A percentile compares a stretch with the other conserved stretches of the same genome.
phyloP scores from a whole-genome alignment of 2,797 vertebrate species.

The Tamandua tetradactyla region DNA sequence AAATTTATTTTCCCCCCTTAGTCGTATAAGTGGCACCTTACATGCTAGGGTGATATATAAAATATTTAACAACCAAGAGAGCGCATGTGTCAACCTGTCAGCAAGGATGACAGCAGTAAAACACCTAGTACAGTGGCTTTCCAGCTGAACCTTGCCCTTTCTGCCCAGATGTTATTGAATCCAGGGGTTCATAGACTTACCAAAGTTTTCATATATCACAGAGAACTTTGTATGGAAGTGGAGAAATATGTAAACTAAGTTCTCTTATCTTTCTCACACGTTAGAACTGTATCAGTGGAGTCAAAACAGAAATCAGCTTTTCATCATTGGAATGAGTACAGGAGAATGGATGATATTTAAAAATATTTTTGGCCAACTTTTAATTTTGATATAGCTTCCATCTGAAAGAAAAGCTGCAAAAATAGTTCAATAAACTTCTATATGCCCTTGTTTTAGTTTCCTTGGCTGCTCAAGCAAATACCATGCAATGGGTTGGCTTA shows the following conservation, averaged over 20 bases:
- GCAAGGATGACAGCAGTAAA: accelerated
- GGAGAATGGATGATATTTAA: not conserved
- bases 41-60: not conserved
- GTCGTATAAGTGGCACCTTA: not conserved
- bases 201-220: not conserved
- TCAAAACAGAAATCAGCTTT: not conserved
- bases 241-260: not conserved
- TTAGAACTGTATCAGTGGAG: not conserved
- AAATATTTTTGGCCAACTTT: not conserved
- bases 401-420: not conserved
- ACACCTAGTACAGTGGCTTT: accelerated
- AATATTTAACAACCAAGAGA: not conserved
- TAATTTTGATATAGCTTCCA: not conserved
- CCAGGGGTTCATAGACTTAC: accelerated
- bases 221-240: too few relatives aligned
- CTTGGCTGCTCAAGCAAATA: too few relatives aligned
- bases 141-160: not conserved
- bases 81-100: not conserved
- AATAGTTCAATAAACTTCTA: not conserved
- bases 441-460: not conserved
- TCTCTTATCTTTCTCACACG: not conserved
- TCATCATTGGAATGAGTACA: not conserved
- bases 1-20: not conserved
- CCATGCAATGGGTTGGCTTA: too few relatives aligned
- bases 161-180: not conserved